These are phyloP conservation scores for Agelaius phoeniceus DNA, from an alignment of 2,113 vertebrate species.

Conservation along the genomic window DNA sequence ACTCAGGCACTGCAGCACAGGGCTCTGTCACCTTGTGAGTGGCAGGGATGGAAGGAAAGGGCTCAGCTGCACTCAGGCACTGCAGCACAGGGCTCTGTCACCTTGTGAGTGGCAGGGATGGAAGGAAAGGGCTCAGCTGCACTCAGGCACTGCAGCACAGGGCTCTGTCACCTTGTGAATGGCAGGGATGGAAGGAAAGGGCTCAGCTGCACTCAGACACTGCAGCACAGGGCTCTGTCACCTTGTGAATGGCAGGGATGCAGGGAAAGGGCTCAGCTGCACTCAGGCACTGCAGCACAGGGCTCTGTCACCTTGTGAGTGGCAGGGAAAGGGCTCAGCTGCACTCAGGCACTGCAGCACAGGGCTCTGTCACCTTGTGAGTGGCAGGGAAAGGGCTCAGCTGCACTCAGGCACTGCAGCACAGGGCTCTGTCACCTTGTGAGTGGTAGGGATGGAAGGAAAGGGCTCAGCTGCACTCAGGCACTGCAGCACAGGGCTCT, in stretches of 20 bases:
- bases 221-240: accelerated
- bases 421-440: accelerated
- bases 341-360: accelerated
- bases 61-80: background rate
- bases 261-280: background rate
- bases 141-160: accelerated
- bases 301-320: accelerated
- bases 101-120: background rate
- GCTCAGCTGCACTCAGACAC: background rate
- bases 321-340: background rate
- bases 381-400: background rate
- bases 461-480: too few relatives aligned
- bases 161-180: accelerated
- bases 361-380: accelerated
- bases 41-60: background rate
- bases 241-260: accelerated
- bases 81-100: accelerated
- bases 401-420: accelerated
- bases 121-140: background rate
- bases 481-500: too few relatives aligned
- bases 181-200: too few relatives aligned
- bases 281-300: accelerated
- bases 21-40: accelerated
- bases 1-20: accelerated
- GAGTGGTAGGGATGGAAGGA: accelerated